Conservation (phyloP, 2,797 vertebrate species). For the Chrosomus eos region DNA sequence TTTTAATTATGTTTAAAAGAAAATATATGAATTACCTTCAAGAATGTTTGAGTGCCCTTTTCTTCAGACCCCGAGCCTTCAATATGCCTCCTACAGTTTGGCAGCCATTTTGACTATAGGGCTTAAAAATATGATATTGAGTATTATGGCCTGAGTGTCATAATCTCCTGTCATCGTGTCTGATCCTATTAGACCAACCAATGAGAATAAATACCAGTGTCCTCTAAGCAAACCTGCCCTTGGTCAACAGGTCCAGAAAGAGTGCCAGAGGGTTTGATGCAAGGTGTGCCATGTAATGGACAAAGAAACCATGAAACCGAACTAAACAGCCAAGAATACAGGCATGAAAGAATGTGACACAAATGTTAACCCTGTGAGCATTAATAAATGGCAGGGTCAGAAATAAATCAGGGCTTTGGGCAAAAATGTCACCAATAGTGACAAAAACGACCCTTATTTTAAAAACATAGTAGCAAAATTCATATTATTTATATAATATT, state of each 20-base stretch:
- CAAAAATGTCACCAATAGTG: not conserved
- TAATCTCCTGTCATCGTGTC: constrained; percentile 73
- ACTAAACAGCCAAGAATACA: not conserved
- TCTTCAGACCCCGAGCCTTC: constrained; percentile 47
- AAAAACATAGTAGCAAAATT: not conserved
- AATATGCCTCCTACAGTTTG: constrained; percentile 71
- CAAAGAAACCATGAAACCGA: not conserved
- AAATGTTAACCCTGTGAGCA: not conserved
- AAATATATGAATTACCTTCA: constrained; percentile 48
- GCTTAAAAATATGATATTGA: constrained; percentile 60
- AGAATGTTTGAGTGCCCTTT: constrained; percentile 44
- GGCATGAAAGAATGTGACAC: not conserved
- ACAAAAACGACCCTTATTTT: not conserved
- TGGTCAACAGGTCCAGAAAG: constrained; percentile 50
- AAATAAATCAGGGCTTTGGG: not conserved
- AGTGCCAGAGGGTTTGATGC: constrained; percentile 18
- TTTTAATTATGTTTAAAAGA: not conserved
- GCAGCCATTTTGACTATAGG: constrained; percentile 77
- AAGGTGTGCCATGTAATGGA: constrained; percentile 1
- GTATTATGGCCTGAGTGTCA: constrained; percentile 72
- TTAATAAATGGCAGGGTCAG: not conserved
- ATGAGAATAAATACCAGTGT: constrained; percentile 81
- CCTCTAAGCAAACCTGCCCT: constrained; percentile 79
- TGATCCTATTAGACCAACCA: constrained; percentile 84
- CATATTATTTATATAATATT: no score